phyloP scores from a whole-genome alignment of 2,113 vertebrate species.

The Saguinus midas region DNA sequence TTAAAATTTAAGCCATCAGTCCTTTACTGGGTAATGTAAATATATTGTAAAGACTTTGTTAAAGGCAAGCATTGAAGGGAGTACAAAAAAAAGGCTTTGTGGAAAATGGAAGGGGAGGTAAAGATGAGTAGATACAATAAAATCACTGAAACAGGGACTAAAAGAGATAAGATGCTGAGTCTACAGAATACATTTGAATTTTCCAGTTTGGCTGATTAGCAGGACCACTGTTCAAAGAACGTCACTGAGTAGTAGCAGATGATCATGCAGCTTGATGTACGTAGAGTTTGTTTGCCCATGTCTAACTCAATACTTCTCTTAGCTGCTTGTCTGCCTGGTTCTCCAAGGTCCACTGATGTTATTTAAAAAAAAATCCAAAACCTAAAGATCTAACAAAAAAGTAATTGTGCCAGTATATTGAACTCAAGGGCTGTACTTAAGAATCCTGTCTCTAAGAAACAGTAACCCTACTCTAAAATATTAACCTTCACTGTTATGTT shows the following conservation, averaged over 20 bases:
- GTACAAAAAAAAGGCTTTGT: neutral
- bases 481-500: neutral
- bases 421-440: neutral
- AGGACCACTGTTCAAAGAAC: neutral
- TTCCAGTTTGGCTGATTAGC: neutral
- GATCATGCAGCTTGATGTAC: neutral
- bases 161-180: neutral
- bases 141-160: neutral
- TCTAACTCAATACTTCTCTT: neutral
- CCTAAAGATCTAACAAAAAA: conserved; percentile 3
- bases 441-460: neutral
- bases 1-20: neutral
- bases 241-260: neutral
- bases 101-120: conserved; percentile 12
- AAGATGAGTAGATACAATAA: neutral
- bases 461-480: conserved; percentile 50
- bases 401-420: neutral
- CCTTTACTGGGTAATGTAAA: neutral
- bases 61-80: neutral
- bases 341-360: neutral
- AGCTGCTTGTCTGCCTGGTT: neutral
- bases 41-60: neutral
- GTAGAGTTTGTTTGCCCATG: neutral
- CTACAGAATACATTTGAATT: neutral
- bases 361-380: neutral